phyloP scores from a whole-genome alignment of 2,113 vertebrate genomes.

The Ia io region DNA sequence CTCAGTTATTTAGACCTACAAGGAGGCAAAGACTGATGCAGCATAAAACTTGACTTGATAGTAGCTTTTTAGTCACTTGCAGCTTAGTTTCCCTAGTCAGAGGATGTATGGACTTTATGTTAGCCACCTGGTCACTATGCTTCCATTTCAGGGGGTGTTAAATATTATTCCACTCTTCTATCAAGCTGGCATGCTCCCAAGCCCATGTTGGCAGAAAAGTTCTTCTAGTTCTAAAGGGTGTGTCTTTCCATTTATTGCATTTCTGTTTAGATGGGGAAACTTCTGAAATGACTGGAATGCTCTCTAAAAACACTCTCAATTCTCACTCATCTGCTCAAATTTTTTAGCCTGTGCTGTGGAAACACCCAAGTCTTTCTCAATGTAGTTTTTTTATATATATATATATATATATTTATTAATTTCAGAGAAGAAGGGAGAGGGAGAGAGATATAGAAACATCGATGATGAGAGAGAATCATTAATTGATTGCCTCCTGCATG shows the following conservation, averaged over 20 bases:
- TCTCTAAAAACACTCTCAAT: conserved; percentile 53
- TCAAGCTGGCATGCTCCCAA: background rate
- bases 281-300: conserved; percentile 61
- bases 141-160: background rate
- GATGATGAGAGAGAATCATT: too few relatives aligned
- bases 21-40: background rate
- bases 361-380: conserved; percentile 16
- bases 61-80: background rate
- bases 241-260: conserved; percentile 46
- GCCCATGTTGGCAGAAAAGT: background rate
- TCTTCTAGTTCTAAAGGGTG: conserved; percentile 1
- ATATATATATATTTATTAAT: too few relatives aligned
- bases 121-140: background rate
- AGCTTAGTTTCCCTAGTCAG: background rate
- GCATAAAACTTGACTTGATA: background rate
- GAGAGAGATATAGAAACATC: too few relatives aligned
- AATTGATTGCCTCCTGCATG: too few relatives aligned
- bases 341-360: conserved; percentile 13
- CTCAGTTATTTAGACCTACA: background rate
- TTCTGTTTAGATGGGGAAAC: conserved; percentile 49
- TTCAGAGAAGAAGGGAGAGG: too few relatives aligned
- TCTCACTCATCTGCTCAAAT: conserved; percentile 27
- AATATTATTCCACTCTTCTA: background rate
- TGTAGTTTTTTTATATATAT: too few relatives aligned
- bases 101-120: background rate